These are phyloP conservation scores for Arctia plantaginis DNA, from an alignment of 2,888 invertebrate species.

Conservation along the genomic window DNA sequence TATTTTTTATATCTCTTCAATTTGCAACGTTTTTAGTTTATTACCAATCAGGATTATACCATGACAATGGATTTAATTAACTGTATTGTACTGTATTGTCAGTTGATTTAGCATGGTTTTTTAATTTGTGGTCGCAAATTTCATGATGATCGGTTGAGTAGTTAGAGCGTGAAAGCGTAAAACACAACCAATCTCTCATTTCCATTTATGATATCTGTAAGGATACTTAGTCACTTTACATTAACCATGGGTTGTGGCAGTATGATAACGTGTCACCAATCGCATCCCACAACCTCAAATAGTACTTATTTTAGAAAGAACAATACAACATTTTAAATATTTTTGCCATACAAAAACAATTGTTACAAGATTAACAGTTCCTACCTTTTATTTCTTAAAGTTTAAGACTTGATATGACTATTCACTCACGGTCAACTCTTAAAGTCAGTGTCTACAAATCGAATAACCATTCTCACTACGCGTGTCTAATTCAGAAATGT, in stretches of 20 bases:
- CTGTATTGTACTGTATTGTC: not conserved
- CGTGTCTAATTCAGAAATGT: conserved; percentile 63
- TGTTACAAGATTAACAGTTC: not conserved
- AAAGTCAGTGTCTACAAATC: conserved; percentile 33
- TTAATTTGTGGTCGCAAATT: not conserved
- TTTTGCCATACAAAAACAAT: not conserved
- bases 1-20: too few species aligned
- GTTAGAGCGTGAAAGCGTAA: not conserved
- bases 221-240: not conserved
- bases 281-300: not conserved
- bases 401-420: too few species aligned
- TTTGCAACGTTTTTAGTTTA: not conserved
- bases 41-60: not conserved
- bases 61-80: not conserved
- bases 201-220: not conserved
- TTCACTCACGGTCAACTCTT: conserved; percentile 28
- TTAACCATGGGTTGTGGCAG: not conserved
- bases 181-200: not conserved
- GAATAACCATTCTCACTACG: conserved; percentile 35
- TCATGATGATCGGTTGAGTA: not conserved
- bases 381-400: conserved; percentile 1
- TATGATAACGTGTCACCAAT: not conserved
- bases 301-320: too few species aligned
- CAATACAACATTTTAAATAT: not conserved
- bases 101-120: not conserved